Percentiles rank a stretch among this genome's conserved stretches.
Conservation (phyloP, 2,797 vertebrate species). For the Ciconia nigra region DNA sequence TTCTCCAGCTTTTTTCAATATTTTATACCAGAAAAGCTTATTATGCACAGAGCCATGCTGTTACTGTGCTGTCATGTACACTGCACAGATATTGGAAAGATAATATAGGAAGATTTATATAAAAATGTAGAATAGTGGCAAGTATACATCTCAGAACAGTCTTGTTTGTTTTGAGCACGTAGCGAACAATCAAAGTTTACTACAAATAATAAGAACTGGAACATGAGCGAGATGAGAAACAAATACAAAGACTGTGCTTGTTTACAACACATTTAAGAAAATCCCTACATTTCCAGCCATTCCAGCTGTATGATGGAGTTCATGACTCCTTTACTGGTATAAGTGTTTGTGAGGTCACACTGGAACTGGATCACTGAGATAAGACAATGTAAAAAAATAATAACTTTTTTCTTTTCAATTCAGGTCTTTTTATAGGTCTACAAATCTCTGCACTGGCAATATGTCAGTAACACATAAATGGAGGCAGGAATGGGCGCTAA, state of each 20-base stretch:
- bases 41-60: fast-evolving
- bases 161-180: background rate
- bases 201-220: background rate
- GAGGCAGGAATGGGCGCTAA: background rate
- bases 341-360: background rate
- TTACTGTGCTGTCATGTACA: fast-evolving
- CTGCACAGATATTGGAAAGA: background rate
- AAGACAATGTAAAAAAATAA: background rate
- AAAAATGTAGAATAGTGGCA: fast-evolving
- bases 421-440: background rate
- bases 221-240: fast-evolving
- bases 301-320: background rate
- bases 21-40: background rate
- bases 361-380: background rate
- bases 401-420: background rate
- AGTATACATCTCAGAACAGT: fast-evolving
- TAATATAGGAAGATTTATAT: background rate
- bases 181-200: background rate
- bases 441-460: background rate
- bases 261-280: background rate
- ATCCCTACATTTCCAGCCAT: background rate
- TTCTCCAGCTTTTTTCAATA: background rate
- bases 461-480: fast-evolving
- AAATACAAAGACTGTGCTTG: background rate
- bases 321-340: background rate